Evolutionary conservation across 2,888 invertebrate species (phyloP).

Genomic region (Lordiphosa fenestrarum): DNA sequence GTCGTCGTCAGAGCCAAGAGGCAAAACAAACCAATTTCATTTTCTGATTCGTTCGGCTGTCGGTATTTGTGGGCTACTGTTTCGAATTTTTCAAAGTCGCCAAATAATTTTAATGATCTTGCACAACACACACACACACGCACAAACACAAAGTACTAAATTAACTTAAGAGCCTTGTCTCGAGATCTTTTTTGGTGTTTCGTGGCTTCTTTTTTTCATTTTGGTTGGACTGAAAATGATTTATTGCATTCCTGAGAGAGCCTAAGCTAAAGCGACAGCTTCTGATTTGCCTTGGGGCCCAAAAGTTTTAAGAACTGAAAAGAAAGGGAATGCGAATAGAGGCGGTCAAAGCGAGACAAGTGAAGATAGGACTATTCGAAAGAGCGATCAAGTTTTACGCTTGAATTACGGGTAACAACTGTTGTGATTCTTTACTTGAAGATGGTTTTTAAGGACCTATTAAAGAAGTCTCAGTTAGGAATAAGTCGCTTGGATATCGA

Average conservation of each 20-base stretch:
- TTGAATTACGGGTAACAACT: too few species aligned
- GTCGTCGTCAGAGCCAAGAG: background rate
- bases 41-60: slow-evolving; percentile 67
- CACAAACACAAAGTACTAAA: slow-evolving; percentile 30
- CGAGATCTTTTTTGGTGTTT: slow-evolving; percentile 2
- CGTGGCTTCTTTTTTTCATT: background rate
- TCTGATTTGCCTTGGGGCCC: slow-evolving; percentile 20
- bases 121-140: slow-evolving; percentile 27
- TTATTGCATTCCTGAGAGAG: slow-evolving; percentile 38
- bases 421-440: too few species aligned
- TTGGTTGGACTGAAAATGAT: slow-evolving; percentile 32
- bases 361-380: too few species aligned
- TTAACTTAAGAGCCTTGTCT: slow-evolving; percentile 44
- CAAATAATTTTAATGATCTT: slow-evolving; percentile 50
- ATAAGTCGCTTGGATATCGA: too few species aligned
- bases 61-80: slow-evolving; percentile 69
- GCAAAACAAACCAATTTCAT: slow-evolving; percentile 44
- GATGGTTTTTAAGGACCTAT: too few species aligned
- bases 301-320: slow-evolving; percentile 1
- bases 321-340: background rate
- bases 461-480: too few species aligned
- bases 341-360: too few species aligned
- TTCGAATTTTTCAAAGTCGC: slow-evolving; percentile 62
- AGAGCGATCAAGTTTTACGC: too few species aligned
- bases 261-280: slow-evolving; percentile 25